Evolutionary conservation across 1,140 invertebrate genomes (phyloP).

Genomic region (Cyclina sinensis): DNA sequence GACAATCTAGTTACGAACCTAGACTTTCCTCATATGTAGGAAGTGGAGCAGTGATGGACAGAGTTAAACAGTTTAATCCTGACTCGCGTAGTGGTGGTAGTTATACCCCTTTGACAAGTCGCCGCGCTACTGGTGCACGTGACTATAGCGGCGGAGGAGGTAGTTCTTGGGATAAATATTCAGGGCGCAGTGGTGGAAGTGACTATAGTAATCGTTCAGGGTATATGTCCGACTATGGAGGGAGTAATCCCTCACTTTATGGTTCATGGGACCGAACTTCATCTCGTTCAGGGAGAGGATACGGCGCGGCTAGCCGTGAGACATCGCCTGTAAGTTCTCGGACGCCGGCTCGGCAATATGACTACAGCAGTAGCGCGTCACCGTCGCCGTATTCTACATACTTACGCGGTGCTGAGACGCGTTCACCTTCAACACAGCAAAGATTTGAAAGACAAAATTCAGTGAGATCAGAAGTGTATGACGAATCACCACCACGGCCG

Average conservation of each 20-base stretch:
- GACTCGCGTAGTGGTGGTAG: slow-evolving; percentile 56
- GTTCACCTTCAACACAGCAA: slow-evolving; percentile 75
- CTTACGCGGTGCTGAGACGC: slow-evolving; percentile 76
- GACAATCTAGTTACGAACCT: slow-evolving; percentile 71
- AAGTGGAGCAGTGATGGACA: slow-evolving; percentile 58
- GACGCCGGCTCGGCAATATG: slow-evolving; percentile 75
- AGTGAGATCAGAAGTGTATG: slow-evolving; percentile 44
- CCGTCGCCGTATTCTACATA: slow-evolving; percentile 81
- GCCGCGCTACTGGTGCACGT: slow-evolving; percentile 66
- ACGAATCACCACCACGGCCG: slow-evolving; percentile 52
- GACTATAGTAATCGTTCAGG: slow-evolving; percentile 81
- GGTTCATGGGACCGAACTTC: slow-evolving; percentile 81
- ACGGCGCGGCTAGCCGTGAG: slow-evolving; percentile 81
- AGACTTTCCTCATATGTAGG: slow-evolving; percentile 65
- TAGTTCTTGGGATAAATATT: slow-evolving; percentile 76
- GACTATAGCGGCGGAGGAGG: slow-evolving; percentile 70
- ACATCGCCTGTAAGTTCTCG: slow-evolving; percentile 80
- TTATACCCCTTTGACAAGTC: slow-evolving; percentile 68
- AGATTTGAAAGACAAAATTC: slow-evolving; percentile 70
- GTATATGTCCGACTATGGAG: slow-evolving; percentile 84
- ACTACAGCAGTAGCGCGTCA: slow-evolving; percentile 82
- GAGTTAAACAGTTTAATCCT: slow-evolving; percentile 60
- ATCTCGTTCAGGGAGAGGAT: slow-evolving; percentile 78
- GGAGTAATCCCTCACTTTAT: slow-evolving; percentile 79
- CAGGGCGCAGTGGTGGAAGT: slow-evolving; percentile 75